phyloP scores from a whole-genome alignment of 2,888 invertebrate species.

The Rutpela maculata region DNA sequence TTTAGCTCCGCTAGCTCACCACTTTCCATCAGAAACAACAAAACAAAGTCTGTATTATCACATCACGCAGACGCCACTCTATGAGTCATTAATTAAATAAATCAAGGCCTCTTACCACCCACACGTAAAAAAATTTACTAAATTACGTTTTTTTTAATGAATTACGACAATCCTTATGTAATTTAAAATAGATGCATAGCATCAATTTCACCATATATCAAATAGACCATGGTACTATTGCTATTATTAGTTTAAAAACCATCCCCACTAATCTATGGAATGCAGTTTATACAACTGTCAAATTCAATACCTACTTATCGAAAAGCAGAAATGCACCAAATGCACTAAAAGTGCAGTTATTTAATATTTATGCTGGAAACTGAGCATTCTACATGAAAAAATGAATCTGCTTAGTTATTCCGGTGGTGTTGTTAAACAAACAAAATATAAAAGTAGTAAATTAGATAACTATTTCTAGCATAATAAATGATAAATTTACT shows the following conservation, averaged over 20 bases:
- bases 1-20: neutral
- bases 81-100: constrained; percentile 20
- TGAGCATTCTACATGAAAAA: neutral
- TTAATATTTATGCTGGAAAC: neutral
- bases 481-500: constrained; percentile 1
- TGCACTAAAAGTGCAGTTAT: neutral
- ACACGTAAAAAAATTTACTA: neutral
- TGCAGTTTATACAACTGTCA: neutral
- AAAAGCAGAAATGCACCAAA: neutral
- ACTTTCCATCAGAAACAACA: constrained; percentile 13
- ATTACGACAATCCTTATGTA: no score
- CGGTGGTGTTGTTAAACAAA: neutral
- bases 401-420: neutral
- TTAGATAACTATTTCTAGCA: constrained; percentile 19
- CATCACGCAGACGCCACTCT: constrained; percentile 7
- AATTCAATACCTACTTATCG: neutral
- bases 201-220: neutral
- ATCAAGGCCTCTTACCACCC: neutral
- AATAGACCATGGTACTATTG: neutral
- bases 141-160: no score
- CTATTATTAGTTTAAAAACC: neutral
- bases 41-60: neutral
- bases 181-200: neutral
- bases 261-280: neutral
- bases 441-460: neutral